These are phyloP conservation scores for Leptopilina boulardi DNA, from an alignment of 1,140 invertebrate genomes.

Conservation along the genomic window DNA sequence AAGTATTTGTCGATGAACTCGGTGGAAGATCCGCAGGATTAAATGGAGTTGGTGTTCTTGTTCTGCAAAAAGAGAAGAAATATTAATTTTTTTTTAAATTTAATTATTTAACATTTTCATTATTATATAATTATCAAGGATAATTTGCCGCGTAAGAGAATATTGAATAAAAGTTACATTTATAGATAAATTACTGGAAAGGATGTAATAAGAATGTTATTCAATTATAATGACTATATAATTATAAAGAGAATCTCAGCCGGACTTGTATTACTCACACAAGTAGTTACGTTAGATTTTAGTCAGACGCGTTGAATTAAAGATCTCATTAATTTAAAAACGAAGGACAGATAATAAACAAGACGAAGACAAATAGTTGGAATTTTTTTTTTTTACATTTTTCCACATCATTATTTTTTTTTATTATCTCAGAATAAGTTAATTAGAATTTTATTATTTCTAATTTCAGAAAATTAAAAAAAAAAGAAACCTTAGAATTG, in stretches of 20 bases:
- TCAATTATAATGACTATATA: not conserved
- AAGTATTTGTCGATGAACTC: conserved; percentile 61
- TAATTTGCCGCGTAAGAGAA: too few species aligned
- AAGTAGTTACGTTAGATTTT: conserved; percentile 10
- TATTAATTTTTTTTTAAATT: not conserved
- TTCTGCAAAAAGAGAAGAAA: conserved; percentile 55
- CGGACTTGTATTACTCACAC: not conserved
- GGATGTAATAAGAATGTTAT: not conserved
- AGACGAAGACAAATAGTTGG: not conserved
- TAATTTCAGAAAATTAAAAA: not conserved
- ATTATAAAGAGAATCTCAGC: conserved; percentile 15
- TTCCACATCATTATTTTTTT: too few species aligned
- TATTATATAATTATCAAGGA: too few species aligned
- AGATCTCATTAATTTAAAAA: not conserved
- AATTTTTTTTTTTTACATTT: not conserved
- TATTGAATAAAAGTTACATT: too few species aligned
- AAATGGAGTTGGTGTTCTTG: conserved; percentile 65
- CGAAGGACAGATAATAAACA: not conserved
- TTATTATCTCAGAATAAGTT: not conserved
- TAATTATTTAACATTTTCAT: not conserved
- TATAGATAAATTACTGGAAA: too few species aligned
- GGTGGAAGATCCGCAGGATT: conserved; percentile 65
- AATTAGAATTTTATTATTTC: not conserved
- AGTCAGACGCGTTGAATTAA: conserved; percentile 6
- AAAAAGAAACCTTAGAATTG: too few species aligned